Conservation (phyloP, 1,140 invertebrate species). For the Cecropterus lyciades region DNA sequence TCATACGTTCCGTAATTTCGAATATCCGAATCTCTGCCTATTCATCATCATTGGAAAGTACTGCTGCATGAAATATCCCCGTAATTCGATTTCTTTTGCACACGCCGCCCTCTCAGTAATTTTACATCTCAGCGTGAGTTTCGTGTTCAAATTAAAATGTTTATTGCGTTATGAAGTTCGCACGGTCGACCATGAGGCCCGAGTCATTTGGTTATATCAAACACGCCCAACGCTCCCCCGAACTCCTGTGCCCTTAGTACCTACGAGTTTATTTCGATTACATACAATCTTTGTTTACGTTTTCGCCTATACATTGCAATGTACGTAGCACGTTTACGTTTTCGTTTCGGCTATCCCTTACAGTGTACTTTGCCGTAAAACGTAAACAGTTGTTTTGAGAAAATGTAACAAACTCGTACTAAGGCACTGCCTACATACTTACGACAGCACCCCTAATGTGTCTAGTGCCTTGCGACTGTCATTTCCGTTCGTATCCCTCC, state of each 20-base stretch:
- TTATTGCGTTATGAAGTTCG: constrained; percentile 83
- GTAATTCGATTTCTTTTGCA: constrained; percentile 60
- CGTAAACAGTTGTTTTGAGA: no score
- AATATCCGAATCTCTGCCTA: constrained; percentile 32
- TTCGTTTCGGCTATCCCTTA: no score
- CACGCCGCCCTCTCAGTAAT: constrained; percentile 52
- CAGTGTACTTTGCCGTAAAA: no score
- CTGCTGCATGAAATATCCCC: constrained; percentile 55
- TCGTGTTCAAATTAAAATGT: constrained; percentile 83
- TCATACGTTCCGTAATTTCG: constrained; percentile 24
- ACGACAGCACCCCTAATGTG: constrained; percentile 54
- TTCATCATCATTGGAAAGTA: constrained; percentile 44
- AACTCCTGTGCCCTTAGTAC: constrained; percentile 47
- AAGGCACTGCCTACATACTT: no score
- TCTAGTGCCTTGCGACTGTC: constrained; percentile 61
- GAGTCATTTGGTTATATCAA: constrained; percentile 77
- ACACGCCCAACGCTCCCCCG: constrained; percentile 67
- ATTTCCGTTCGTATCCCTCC: constrained; percentile 53
- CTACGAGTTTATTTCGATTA: constrained; percentile 51
- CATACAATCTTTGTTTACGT: no score
- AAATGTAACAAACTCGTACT: no score
- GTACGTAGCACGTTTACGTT: no score
- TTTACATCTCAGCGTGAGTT: constrained; percentile 80
- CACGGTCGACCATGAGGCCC: constrained; percentile 66
- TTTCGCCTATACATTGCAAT: no score